Percentiles rank a stretch among this genome's conserved stretches.
Conservation (phyloP, 2,888 invertebrate genomes). For the Stegophylla sp. region DNA sequence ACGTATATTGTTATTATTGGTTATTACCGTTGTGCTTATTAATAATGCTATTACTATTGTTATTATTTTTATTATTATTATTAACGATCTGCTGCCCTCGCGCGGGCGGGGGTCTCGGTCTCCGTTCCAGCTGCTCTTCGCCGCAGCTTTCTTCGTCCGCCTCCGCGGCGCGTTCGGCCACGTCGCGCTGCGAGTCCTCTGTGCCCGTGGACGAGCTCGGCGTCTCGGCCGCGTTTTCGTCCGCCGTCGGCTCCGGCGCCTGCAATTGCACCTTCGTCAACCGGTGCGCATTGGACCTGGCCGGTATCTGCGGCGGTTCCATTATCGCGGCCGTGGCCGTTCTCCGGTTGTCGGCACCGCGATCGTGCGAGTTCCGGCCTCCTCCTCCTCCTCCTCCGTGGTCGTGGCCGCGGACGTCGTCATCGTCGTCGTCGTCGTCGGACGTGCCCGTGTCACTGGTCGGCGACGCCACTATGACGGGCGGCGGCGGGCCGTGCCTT, state of each 20-base stretch:
- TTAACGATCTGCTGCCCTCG: constrained; percentile 1
- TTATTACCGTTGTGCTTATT: background rate
- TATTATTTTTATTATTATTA: constrained; percentile 11
- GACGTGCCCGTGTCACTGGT: constrained; percentile 63
- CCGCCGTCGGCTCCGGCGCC: constrained; percentile 42
- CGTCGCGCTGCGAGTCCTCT: constrained; percentile 61
- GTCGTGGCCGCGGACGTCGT: constrained; percentile 27
- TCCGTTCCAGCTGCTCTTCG: constrained; percentile 58
- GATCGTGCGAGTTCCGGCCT: no score
- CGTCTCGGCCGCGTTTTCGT: constrained; percentile 60
- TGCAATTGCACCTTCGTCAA: constrained; percentile 52
- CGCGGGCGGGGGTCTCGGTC: constrained; percentile 26
- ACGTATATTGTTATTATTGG: background rate
- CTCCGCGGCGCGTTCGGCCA: constrained; percentile 62
- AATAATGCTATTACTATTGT: background rate
- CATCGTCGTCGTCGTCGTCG: constrained; percentile 60
- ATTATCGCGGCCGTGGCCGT: constrained; percentile 59
- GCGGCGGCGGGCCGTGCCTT: constrained; percentile 61
- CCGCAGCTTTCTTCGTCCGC: constrained; percentile 63
- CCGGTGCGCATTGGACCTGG: constrained; percentile 53
- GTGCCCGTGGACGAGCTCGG: constrained; percentile 62
- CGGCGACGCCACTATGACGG: constrained; percentile 63
- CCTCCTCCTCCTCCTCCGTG: background rate
- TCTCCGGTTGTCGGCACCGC: constrained; percentile 52
- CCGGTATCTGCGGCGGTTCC: constrained; percentile 58